A percentile compares a stretch with the other conserved stretches of the same genome.
Conservation (phyloP, 1,140 invertebrate genomes). For the Philopotamus ludificatus region DNA sequence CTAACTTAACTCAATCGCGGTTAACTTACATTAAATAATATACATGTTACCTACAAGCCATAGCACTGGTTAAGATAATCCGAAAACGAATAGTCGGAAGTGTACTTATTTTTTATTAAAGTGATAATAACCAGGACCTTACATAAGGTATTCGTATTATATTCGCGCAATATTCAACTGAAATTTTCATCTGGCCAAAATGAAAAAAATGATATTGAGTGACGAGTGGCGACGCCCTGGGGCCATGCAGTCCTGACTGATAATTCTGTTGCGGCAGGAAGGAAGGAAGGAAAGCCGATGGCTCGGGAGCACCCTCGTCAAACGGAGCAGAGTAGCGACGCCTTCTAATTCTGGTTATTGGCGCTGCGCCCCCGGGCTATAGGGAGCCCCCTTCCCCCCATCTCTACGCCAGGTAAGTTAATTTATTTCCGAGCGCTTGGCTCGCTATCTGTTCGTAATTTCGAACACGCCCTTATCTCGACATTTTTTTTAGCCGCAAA, state of each 20-base stretch:
- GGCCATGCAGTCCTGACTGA: background rate
- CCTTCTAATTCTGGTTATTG: background rate
- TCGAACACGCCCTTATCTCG: background rate
- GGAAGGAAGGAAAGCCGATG: conserved; percentile 4
- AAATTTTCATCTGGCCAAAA: too few species aligned
- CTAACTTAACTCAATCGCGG: too few species aligned
- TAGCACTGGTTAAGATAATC: too few species aligned
- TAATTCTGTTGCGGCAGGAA: conserved; percentile 1
- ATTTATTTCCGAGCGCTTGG: conserved; percentile 6
- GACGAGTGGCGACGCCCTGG: background rate
- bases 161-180: too few species aligned
- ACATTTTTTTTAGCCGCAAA: background rate
- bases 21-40: too few species aligned
- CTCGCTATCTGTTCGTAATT: conserved; percentile 17
- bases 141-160: too few species aligned
- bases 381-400: background rate
- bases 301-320: background rate
- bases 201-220: background rate
- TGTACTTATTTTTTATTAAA: too few species aligned
- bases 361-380: background rate
- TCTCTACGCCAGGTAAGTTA: conserved; percentile 16
- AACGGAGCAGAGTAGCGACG: background rate
- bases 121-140: too few species aligned
- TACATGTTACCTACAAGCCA: too few species aligned
- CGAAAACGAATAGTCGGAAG: too few species aligned